Evolutionary conservation across 2,797 vertebrate species (phyloP), one percentile per base, ranked within the genome.

Genomic region (Sphenopsis melanotis): DNA sequence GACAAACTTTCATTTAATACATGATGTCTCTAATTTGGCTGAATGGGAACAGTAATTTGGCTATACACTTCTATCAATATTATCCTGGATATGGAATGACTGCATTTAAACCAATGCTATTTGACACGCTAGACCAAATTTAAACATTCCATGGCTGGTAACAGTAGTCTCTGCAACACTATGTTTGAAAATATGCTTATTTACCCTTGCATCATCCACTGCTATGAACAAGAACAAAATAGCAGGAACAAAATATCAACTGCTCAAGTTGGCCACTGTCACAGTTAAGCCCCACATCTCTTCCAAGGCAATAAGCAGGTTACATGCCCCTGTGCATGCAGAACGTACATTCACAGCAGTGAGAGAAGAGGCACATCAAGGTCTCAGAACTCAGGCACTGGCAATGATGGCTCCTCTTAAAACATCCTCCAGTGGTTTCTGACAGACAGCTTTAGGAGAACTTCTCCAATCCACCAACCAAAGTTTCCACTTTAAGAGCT

Each of bases 241-340:
- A 72, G 24, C 36, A 80, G 26, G 46, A 76, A 65, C 26, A 59
- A 50, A 84, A 50, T 0, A 76, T 22, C 39, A 80, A 20, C 24
- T 36, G 30, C 61, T 74, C 27, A 9, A 63, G 77, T 11, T 37
- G 69, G 65, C 24, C 41, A 37, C 34, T 46, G 16, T 5, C 4
- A 2, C 32, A 66, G 12, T 26, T 16, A 34, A 70, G 41, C 6
- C 37, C 12, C 7, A 0, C 29, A n/a, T 14, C 46, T 84, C 18
- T 61, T 39, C 42, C 7, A 50, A 15, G 19, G 39, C 7, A 71
- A 5, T 9, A 19, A 32, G 34, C 7, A 3, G n/a, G 29, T 63
- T 17, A 59, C 1, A 0, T 10, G 6, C 4, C 6, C 4, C 20
- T 15, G 5, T 15, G 21, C 30, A 23, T 2, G 22, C 34, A n/a